These are phyloP conservation scores for Bruchidius siliquastri DNA, from an alignment of 2,888 invertebrate species.

Conservation along the genomic window DNA sequence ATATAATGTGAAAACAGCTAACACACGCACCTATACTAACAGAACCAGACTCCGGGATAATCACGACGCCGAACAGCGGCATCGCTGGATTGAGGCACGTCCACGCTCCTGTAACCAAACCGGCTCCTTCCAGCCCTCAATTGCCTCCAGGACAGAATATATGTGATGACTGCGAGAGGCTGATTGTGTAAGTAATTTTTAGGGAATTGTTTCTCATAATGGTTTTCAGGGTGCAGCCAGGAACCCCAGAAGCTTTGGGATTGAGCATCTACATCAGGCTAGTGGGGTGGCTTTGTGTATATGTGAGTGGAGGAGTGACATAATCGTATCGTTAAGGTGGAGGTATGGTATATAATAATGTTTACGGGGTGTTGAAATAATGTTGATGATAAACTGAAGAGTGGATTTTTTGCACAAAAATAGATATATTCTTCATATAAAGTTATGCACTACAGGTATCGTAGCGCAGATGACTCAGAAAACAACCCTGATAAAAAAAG, in stretches of 20 bases:
- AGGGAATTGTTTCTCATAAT: background rate
- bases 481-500: no score
- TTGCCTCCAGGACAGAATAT: constrained; percentile 86
- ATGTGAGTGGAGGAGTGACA: background rate
- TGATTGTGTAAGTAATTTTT: constrained; percentile 84
- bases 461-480: no score
- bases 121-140: constrained; percentile 63
- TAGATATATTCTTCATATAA: no score
- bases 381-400: no score
- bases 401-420: no score
- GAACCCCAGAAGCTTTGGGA: background rate
- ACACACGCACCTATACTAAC: constrained; percentile 2
- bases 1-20: background rate
- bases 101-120: constrained; percentile 63
- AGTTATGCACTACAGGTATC: no score
- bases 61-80: constrained; percentile 46
- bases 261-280: background rate
- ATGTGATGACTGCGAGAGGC: constrained; percentile 94
- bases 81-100: constrained; percentile 67
- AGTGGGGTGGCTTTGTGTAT: background rate
- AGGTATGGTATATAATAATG: background rate
- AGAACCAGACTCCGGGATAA: constrained; percentile 49
- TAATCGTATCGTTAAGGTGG: background rate
- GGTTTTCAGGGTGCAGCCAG: constrained; percentile 3
- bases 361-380: no score